These are phyloP conservation scores for Sylvietta virens DNA, from an alignment of 2,113 vertebrate species.

Conservation along the genomic window DNA sequence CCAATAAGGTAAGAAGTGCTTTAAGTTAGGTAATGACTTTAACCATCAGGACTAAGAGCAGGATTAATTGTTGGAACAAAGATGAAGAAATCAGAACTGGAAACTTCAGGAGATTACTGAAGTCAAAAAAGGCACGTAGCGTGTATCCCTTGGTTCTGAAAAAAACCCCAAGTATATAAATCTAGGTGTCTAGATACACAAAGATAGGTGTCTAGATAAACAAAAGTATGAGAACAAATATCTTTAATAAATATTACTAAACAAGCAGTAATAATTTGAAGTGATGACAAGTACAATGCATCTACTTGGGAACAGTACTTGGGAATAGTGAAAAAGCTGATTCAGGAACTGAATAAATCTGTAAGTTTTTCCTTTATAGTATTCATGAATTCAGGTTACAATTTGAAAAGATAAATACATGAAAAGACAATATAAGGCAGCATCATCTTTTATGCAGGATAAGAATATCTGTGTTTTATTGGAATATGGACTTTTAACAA, in stretches of 20 bases:
- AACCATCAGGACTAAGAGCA: background rate
- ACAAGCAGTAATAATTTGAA: background rate
- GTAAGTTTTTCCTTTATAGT: background rate
- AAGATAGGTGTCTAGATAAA: background rate
- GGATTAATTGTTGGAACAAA: background rate
- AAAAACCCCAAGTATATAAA: background rate
- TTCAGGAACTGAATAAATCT: background rate
- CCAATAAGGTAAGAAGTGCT: background rate
- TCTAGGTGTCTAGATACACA: background rate
- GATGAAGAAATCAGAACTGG: background rate
- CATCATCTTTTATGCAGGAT: background rate
- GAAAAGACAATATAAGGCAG: background rate
- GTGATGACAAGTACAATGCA: background rate
- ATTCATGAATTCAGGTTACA: background rate
- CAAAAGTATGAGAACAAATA: background rate
- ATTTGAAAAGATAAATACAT: background rate
- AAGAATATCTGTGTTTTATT: background rate
- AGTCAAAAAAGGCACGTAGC: rapidly evolving
- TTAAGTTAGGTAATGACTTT: background rate
- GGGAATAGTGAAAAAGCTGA: background rate
- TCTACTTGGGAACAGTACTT: background rate
- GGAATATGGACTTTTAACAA: background rate
- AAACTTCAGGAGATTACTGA: background rate
- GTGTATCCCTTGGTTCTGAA: background rate
- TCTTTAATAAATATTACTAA: background rate